Percentiles rank a stretch among this genome's conserved stretches.
phyloP scores from a whole-genome alignment of 1,140 invertebrate species.

The Chironomus tepperi region DNA sequence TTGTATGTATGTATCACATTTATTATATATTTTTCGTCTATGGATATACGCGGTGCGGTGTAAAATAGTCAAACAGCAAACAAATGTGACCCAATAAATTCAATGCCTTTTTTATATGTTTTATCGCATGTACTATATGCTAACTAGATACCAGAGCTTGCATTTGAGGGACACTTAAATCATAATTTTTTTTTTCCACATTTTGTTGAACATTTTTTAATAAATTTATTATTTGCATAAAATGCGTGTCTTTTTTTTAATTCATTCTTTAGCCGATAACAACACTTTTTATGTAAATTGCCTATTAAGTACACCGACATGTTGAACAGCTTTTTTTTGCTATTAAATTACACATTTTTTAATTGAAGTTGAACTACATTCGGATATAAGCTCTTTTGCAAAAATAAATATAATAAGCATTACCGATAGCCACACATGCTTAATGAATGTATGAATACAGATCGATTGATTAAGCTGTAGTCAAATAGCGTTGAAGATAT shows the following conservation, averaged over 20 bases:
- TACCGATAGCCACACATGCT: no score
- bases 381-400: no score
- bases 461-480: no score
- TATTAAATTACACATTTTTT: background rate
- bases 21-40: no score
- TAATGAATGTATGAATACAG: no score
- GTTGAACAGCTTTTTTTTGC: background rate
- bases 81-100: background rate
- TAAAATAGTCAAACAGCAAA: background rate
- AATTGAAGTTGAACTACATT: constrained; percentile 1
- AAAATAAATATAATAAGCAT: no score
- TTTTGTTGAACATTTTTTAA: background rate
- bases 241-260: background rate
- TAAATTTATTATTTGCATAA: background rate
- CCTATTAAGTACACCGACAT: background rate
- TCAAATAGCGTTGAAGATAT: no score
- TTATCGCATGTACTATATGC: background rate
- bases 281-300: background rate
- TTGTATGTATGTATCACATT: no score
- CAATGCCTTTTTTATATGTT: background rate
- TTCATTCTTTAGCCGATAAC: background rate
- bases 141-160: background rate
- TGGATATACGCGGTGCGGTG: background rate
- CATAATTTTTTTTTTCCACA: background rate
- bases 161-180: background rate